Conservation (phyloP, 2,113 vertebrate species). For the Anhinga rufa region DNA sequence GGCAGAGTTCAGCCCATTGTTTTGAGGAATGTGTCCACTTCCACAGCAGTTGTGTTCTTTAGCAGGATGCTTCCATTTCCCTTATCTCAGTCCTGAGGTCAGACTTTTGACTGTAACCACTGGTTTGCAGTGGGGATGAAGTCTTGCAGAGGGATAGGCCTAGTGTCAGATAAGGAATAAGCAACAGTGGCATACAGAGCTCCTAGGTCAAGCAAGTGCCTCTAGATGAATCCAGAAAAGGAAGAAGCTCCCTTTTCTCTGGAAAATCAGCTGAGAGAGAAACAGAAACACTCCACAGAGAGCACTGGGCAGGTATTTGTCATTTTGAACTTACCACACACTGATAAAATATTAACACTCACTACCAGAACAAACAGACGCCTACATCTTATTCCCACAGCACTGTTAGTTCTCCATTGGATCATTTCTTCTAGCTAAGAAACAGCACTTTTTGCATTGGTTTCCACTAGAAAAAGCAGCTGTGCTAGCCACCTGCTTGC, state of each 20-base stretch:
- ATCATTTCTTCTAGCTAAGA: background rate
- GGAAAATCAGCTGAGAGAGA: background rate
- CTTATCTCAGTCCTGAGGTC: background rate
- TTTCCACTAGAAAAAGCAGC: background rate
- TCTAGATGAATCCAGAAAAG: background rate
- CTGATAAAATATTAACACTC: background rate
- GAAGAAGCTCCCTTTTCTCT: background rate
- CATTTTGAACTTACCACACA: background rate
- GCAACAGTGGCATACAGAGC: background rate
- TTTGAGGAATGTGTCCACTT: background rate
- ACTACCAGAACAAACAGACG: constrained; percentile 20
- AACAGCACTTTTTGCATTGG: background rate
- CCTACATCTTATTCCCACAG: background rate
- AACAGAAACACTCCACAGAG: background rate
- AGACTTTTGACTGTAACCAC: background rate
- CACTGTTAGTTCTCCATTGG: background rate
- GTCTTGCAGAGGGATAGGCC: background rate
- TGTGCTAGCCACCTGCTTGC: background rate
- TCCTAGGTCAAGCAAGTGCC: background rate
- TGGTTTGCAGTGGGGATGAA: background rate
- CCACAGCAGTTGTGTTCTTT: background rate
- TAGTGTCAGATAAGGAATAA: background rate
- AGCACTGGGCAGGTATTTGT: background rate
- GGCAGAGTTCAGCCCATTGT: background rate
- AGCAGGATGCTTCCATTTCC: background rate